Evolutionary conservation across 2,888 invertebrate genomes (phyloP), one percentile per base, ranked within the genome.

Genomic region (Lissocephala sabroskyi): DNA sequence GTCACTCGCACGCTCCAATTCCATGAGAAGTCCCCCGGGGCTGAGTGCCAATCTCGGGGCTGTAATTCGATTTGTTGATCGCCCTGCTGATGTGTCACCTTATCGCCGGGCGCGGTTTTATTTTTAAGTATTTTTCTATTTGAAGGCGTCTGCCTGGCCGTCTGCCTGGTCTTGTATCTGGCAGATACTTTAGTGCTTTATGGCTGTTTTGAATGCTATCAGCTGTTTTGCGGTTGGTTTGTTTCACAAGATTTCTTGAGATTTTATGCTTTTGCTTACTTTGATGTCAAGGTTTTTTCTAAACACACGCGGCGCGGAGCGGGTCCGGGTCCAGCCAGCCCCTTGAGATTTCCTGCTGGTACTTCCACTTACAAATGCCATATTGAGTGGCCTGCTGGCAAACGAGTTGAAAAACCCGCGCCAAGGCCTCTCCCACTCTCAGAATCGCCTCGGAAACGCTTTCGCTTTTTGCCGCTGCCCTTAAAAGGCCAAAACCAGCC

Each of bases 371-470:
- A 30, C 39, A 43, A 41, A n/a, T n/a, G n/a, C n/a, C n/a, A n/a
- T n/a, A n/a, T n/a, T n/a, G n/a, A n/a, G n/a, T n/a, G 36, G 30
- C 13, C 4, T 6, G 30, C 30, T 50, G 37, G 17, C 48, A 44
- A 57, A 57, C 49, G 60, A 63, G 71, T 77, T 71, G 71, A 71
- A 71, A 74, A 77, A 77, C 77, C 71, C 64, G 53, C 71, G 49
- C 51, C 71, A 71, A 71, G 71, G 71, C 77, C 77, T 62, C 17
- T 29, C 14, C 36, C 28, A 42, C 16, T 30, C 14, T 33, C 29
- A 45, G 47, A 51, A 43, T 44, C 51, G 53, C 36, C 57, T 56
- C 44, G 56, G 50, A 70, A 68, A 55, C 68, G 68, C 68, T 70
- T 77, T 77, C 70, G 77, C 75, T 77, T 70, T 70, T 56, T 58